Evolutionary conservation across 2,113 vertebrate genomes (phyloP).

Genomic region (Xiphophorus maculatus): DNA sequence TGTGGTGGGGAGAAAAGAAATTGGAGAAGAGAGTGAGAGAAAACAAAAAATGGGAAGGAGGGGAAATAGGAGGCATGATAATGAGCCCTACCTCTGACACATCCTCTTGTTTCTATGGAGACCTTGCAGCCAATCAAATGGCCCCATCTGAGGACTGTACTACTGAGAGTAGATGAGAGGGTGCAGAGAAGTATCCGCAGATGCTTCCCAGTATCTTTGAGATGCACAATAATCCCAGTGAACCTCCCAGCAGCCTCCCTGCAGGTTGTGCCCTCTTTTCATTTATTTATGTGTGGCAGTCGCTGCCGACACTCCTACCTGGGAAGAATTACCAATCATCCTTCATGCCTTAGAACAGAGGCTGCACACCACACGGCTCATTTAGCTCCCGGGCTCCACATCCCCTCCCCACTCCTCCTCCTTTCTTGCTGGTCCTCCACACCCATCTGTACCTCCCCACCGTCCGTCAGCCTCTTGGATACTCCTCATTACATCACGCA

Average conservation of each 20-base stretch:
- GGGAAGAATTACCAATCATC: conserved; percentile 13
- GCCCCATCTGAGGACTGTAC: conserved; percentile 72
- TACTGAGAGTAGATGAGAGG: conserved; percentile 70
- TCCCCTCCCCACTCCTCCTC: conserved; percentile 9
- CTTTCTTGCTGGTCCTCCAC: conserved; percentile 13
- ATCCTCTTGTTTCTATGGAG: conserved; percentile 85
- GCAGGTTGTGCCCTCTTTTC: conserved; percentile 22
- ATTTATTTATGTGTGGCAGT: conserved; percentile 8
- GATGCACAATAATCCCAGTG: conserved; percentile 22
- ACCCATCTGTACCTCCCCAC: conserved; percentile 25
- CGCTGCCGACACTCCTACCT: background rate
- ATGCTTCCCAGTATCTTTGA: conserved; percentile 42
- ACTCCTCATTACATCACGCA: conserved; percentile 78
- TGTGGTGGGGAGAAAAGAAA: conserved; percentile 43
- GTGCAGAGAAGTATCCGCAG: conserved; percentile 50
- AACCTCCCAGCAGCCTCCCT: conserved; percentile 22
- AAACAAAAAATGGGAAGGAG: conserved; percentile 60
- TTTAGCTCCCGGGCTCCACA: conserved; percentile 21
- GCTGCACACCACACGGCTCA: conserved; percentile 19
- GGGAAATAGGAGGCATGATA: conserved; percentile 61
- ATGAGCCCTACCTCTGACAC: conserved; percentile 79
- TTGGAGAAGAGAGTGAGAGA: conserved; percentile 44
- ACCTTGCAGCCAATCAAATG: conserved; percentile 79
- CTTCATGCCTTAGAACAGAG: conserved; percentile 5
- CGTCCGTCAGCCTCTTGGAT: conserved; percentile 62